phyloP scores from a whole-genome alignment of 2,888 invertebrate genomes.

The Ectemnius lituratus region DNA sequence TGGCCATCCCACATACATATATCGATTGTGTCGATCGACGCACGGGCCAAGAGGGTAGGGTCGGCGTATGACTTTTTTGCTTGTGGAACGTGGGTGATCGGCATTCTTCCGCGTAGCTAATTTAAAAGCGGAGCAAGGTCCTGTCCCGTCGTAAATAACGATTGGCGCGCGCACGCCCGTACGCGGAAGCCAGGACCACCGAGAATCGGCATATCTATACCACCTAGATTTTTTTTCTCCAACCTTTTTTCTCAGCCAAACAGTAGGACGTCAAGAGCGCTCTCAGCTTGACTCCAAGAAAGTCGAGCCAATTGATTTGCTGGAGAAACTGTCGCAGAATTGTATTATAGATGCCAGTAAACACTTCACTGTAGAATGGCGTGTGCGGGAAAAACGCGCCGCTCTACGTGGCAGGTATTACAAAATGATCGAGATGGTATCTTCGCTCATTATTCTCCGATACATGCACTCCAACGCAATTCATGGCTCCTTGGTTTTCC shows the following conservation, averaged over 20 bases:
- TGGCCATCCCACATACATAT: background rate
- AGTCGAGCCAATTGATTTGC: background rate
- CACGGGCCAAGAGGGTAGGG: background rate
- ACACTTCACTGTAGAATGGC: background rate
- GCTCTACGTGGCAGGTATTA: constrained; percentile 3
- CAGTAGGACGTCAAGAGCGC: too few species aligned
- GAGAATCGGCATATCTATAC: constrained; percentile 6
- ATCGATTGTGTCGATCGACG: constrained; percentile 4
- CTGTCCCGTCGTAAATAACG: constrained; percentile 36
- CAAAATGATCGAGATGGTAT: constrained; percentile 35
- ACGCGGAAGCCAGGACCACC: constrained; percentile 33
- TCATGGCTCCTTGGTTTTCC: constrained; percentile 46
- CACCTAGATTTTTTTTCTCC: background rate
- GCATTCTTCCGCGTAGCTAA: constrained; percentile 48
- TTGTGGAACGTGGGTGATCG: constrained; percentile 36
- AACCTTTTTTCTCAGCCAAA: background rate
- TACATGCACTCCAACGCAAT: constrained; percentile 33
- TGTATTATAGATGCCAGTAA: background rate
- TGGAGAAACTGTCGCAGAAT: background rate
- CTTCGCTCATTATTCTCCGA: constrained; percentile 34
- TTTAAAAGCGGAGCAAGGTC: constrained; percentile 49
- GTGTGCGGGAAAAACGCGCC: background rate
- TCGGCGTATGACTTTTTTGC: constrained; percentile 22
- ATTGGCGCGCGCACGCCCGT: constrained; percentile 25
- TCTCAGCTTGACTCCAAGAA: too few species aligned